Percentiles rank a stretch among this genome's conserved stretches.
These are phyloP conservation scores for Pandemis heparana DNA, from an alignment of 2,888 invertebrate species.

Conservation along the genomic window DNA sequence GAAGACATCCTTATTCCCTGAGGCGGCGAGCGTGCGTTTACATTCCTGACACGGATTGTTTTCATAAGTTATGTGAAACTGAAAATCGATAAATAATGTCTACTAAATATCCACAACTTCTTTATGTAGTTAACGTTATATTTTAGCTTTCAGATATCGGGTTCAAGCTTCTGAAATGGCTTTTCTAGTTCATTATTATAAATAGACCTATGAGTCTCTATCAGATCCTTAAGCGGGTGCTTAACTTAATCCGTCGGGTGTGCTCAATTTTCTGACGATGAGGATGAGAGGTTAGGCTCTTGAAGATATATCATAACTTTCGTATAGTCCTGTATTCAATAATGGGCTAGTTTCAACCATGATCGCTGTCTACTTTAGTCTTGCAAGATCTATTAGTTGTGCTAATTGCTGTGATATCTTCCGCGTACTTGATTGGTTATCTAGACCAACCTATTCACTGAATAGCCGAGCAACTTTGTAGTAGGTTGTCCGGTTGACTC, in stretches of 20 bases:
- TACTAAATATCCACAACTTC: not conserved
- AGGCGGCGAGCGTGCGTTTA: conserved; percentile 18
- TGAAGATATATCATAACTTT: not conserved
- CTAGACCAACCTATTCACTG: too few species aligned
- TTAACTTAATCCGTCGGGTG: not conserved
- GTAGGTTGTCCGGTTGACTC: not conserved
- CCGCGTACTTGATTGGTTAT: too few species aligned
- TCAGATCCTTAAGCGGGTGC: not conserved
- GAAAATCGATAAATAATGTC: conserved; percentile 1
- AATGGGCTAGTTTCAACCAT: not conserved
- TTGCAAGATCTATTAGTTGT: too few species aligned
- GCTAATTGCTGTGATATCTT: too few species aligned
- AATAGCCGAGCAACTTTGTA: too few species aligned
- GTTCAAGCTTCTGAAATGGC: not conserved
- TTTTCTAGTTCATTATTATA: not conserved
- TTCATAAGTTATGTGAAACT: not conserved
- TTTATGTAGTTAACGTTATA: not conserved
- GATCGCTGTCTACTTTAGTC: too few species aligned
- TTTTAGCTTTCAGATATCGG: not conserved
- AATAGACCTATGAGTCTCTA: not conserved
- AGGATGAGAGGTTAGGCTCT: not conserved
- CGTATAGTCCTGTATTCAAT: not conserved
- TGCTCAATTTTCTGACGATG: not conserved
- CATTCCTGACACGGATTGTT: conserved; percentile 19
- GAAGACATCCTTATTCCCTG: conserved; percentile 52